phyloP scores from a whole-genome alignment of 2,113 vertebrate genomes.

The pig (Sus scrofa) region DNA sequence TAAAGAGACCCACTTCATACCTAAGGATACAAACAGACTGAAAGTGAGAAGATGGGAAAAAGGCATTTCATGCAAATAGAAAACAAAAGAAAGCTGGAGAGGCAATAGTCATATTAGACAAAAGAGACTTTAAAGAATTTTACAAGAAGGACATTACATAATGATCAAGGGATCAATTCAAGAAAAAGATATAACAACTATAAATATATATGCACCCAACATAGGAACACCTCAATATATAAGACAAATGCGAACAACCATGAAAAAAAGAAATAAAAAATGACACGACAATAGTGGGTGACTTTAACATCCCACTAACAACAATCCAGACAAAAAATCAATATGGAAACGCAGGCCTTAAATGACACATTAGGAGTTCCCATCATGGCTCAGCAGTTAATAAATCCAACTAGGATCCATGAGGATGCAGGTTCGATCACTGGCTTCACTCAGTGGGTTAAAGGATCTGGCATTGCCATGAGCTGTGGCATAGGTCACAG shows the following conservation, averaged over 20 bases:
- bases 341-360: neutral
- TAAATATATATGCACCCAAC: neutral
- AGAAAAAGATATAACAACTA: neutral
- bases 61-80: neutral
- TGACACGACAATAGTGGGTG: neutral
- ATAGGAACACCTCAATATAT: neutral
- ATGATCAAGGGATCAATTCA: neutral
- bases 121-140: neutral
- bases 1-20: neutral
- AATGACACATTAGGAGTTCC: neutral
- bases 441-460: no score
- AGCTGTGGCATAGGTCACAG: no score
- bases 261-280: neutral
- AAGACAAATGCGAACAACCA: neutral
- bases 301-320: fast-evolving
- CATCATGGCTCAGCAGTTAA: no score
- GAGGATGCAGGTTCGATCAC: no score
- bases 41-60: neutral
- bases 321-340: neutral
- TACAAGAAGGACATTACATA: neutral
- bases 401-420: no score
- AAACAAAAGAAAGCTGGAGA: neutral
- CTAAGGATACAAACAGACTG: neutral
- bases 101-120: neutral
- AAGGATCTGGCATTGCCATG: no score